Evolutionary conservation across 2,888 invertebrate genomes (phyloP).

Genomic region (Harpalus rufipes): DNA sequence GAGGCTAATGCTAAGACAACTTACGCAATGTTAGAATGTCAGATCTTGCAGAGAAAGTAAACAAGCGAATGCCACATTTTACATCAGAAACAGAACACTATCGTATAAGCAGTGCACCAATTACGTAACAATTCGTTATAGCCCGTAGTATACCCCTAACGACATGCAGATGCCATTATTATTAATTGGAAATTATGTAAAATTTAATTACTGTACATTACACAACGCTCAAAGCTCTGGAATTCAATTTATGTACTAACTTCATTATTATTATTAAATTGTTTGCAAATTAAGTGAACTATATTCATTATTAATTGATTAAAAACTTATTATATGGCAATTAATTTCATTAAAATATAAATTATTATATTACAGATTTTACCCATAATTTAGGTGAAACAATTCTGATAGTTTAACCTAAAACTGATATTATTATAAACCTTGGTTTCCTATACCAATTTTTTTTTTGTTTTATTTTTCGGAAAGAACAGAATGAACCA

Average conservation of each 20-base stretch:
- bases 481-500: no score
- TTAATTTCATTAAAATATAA: not conserved
- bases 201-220: constrained; percentile 14
- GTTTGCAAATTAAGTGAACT: not conserved
- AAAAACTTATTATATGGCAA: not conserved
- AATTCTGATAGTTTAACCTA: no score
- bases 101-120: constrained; percentile 6
- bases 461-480: no score
- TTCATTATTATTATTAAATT: constrained; percentile 24
- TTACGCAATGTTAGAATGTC: constrained; percentile 44
- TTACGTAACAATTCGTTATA: constrained; percentile 19
- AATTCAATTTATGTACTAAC: not conserved
- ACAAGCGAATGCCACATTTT: constrained; percentile 48
- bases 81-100: constrained; percentile 36
- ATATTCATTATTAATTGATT: not conserved
- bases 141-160: not conserved
- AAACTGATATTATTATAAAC: no score
- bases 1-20: not conserved
- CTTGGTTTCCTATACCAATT: no score
- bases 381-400: no score
- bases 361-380: no score
- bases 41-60: constrained; percentile 41
- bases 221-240: constrained; percentile 28
- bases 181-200: constrained; percentile 37
- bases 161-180: not conserved